Conservation (phyloP, 2,113 vertebrate species). For the Melospiza georgiana region DNA sequence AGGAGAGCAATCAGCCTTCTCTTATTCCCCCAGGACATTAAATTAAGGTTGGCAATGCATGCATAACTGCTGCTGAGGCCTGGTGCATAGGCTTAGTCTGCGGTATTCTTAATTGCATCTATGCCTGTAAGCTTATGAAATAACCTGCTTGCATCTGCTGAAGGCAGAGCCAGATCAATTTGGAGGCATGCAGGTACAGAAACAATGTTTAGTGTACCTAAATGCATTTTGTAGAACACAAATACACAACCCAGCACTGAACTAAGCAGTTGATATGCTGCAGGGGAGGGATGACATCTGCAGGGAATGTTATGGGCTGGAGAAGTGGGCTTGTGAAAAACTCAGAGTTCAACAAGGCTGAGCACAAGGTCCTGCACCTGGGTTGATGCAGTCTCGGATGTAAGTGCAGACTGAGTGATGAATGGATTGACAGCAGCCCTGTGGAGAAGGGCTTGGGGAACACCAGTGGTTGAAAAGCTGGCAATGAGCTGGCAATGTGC, state of each 20-base stretch:
- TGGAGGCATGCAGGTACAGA: background rate
- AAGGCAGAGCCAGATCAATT: background rate
- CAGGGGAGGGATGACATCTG: background rate
- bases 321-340: background rate
- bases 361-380: background rate
- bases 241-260: background rate
- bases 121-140: background rate
- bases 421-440: background rate
- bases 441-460: background rate
- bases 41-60: background rate
- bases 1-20: background rate
- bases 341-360: background rate
- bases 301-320: background rate
- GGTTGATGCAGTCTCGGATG: accelerated
- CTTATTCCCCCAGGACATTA: background rate
- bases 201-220: background rate
- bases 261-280: background rate
- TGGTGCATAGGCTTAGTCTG: background rate
- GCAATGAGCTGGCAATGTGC: background rate
- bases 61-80: background rate
- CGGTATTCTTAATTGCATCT: background rate
- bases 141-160: background rate
- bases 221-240: background rate
- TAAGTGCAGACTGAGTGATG: background rate
- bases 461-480: background rate